phyloP scores from a whole-genome alignment of 1,140 invertebrate genomes.

The Scaptomyza montana region DNA sequence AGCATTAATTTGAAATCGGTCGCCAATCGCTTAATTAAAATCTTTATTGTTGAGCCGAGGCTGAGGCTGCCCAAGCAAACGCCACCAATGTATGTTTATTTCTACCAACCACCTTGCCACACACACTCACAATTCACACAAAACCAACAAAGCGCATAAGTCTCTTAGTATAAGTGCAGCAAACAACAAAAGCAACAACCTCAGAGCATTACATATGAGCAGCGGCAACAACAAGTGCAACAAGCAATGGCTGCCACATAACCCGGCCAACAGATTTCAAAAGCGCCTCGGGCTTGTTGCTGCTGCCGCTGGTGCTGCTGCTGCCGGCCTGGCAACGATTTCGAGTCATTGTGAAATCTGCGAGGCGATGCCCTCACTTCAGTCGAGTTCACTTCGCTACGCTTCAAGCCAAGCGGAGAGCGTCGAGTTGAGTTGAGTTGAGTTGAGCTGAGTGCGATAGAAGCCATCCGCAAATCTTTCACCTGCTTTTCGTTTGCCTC shows the following conservation, averaged over 20 bases:
- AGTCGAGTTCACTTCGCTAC: constrained; percentile 45
- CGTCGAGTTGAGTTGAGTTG: constrained; percentile 21
- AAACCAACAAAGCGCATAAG: constrained; percentile 28
- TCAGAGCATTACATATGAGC: constrained; percentile 11
- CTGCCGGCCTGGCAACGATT: constrained; percentile 33
- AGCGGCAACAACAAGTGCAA: constrained; percentile 19
- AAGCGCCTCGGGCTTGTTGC: constrained; percentile 27
- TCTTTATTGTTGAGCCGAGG: constrained; percentile 62
- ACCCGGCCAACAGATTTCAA: constrained; percentile 40
- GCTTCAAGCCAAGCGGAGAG: constrained; percentile 36
- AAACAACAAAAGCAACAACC: constrained; percentile 12
- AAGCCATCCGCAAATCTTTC: constrained; percentile 73
- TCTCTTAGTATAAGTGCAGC: constrained; percentile 21
- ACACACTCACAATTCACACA: not conserved
- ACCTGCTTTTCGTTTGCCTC: constrained; percentile 35
- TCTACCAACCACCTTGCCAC: constrained; percentile 2
- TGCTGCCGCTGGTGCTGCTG: constrained; percentile 9
- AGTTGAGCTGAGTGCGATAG: constrained; percentile 10
- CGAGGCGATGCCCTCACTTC: constrained; percentile 34
- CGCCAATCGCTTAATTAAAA: constrained; percentile 77
- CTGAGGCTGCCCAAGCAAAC: constrained; percentile 19
- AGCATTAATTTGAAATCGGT: constrained; percentile 54
- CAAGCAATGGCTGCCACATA: constrained; percentile 27
- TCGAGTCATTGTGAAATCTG: constrained; percentile 63
- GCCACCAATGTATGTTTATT: constrained; percentile 13